These are phyloP conservation scores for Bubalus kerabau DNA, from an alignment of 2,113 vertebrate species.

Conservation along the genomic window DNA sequence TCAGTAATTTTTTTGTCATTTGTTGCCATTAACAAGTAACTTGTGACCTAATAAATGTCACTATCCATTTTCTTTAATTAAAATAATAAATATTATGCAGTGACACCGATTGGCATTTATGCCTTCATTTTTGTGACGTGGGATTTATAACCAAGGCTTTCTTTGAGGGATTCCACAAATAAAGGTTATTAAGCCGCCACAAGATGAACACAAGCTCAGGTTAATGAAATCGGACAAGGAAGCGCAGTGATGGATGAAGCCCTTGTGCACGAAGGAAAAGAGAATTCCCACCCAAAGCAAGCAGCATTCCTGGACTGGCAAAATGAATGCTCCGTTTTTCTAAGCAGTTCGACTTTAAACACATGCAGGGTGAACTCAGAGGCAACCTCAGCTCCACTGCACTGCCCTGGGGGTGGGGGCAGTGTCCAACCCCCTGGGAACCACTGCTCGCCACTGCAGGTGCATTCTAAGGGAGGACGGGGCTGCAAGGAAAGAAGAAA, in stretches of 20 bases:
- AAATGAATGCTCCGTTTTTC: constrained; percentile 32
- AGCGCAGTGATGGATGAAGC: constrained; percentile 79
- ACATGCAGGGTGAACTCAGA: background rate
- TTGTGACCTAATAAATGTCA: constrained; percentile 92
- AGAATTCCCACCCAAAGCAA: constrained; percentile 66
- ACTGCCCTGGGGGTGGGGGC: background rate
- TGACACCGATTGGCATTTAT: constrained; percentile 92
- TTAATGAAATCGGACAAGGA: constrained; percentile 92
- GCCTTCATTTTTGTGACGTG: constrained; percentile 83
- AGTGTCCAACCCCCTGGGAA: background rate
- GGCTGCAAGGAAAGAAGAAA: background rate
- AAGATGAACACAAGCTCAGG: constrained; percentile 87
- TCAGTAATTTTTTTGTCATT: constrained; percentile 80
- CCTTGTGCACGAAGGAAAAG: constrained; percentile 66
- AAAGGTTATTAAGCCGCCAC: constrained; percentile 93
- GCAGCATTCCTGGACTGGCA: constrained; percentile 67
- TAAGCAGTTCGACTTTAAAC: constrained; percentile 38
- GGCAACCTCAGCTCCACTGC: background rate
- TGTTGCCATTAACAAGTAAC: constrained; percentile 87
- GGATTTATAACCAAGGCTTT: constrained; percentile 89
- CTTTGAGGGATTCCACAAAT: constrained; percentile 93
- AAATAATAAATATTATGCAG: constrained; percentile 95
- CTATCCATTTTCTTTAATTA: constrained; percentile 95
- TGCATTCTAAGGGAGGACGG: background rate
- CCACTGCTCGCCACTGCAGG: background rate